These are phyloP conservation scores for Nowickia ferox DNA, from an alignment of 2,888 invertebrate genomes.

Conservation along the genomic window DNA sequence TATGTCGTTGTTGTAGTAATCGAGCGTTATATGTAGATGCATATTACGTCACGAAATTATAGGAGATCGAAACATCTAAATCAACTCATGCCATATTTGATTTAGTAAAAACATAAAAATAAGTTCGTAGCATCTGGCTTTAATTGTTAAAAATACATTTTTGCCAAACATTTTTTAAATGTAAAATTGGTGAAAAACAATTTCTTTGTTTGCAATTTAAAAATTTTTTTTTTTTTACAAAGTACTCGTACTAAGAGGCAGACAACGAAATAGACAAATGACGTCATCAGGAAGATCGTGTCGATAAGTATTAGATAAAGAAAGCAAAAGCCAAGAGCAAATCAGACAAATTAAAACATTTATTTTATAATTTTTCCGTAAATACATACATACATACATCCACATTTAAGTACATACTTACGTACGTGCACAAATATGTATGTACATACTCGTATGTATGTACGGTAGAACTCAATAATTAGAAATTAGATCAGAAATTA, in stretches of 20 bases:
- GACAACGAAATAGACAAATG: constrained; percentile 42
- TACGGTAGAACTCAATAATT: neutral
- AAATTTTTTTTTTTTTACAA: constrained; percentile 13
- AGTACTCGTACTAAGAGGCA: constrained; percentile 11
- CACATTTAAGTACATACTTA: neutral
- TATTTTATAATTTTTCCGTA: constrained; percentile 34
- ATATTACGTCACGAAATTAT: constrained; percentile 51
- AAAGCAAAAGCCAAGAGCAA: constrained; percentile 27
- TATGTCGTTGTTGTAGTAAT: too few relatives aligned
- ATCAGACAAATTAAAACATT: constrained; percentile 44
- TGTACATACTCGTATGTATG: neutral
- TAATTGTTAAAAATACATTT: constrained; percentile 13
- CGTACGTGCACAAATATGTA: neutral
- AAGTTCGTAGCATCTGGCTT: constrained; percentile 23
- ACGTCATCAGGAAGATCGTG: constrained; percentile 62
- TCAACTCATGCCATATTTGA: neutral
- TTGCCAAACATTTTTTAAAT: neutral
- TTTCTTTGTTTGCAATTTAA: neutral
- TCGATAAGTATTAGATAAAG: constrained; percentile 18
- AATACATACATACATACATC: neutral
- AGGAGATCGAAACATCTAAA: neutral
- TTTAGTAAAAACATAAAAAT: neutral
- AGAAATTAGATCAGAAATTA: too few relatives aligned
- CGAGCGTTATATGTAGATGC: too few relatives aligned
- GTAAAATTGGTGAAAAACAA: constrained; percentile 21